Percentiles rank a stretch among this genome's conserved stretches.
These are phyloP conservation scores for Cygnus olor DNA, from an alignment of 2,797 vertebrate species.

Conservation along the genomic window DNA sequence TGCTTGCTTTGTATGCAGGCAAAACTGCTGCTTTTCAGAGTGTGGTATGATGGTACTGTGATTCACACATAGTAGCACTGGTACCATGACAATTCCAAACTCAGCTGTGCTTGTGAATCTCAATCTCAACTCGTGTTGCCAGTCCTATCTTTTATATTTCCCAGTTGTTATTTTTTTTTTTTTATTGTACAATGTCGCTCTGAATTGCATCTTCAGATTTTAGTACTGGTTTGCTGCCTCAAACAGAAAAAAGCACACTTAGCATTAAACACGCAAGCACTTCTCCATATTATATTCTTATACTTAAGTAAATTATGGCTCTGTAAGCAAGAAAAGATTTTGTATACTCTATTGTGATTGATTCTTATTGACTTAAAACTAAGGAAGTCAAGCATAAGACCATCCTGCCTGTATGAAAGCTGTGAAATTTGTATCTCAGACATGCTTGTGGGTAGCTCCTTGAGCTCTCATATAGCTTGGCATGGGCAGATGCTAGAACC, in stretches of 20 bases:
- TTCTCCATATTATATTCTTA: background rate
- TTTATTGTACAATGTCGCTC: background rate
- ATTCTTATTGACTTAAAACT: background rate
- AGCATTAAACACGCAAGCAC: background rate
- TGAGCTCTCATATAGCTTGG: background rate
- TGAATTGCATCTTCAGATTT: background rate
- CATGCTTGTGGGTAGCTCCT: background rate
- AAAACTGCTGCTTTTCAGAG: conserved; percentile 10
- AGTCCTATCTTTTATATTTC: background rate
- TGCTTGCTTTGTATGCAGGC: background rate
- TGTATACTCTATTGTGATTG: background rate
- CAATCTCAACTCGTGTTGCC: background rate
- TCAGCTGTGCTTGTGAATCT: background rate
- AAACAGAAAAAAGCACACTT: background rate
- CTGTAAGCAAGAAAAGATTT: background rate
- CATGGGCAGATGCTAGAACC: background rate
- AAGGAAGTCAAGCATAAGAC: rapidly evolving
- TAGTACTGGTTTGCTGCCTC: background rate
- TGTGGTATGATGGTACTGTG: conserved; percentile 12
- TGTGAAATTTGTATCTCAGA: background rate
- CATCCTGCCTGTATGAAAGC: background rate
- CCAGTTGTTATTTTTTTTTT: background rate
- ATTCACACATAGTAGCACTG: conserved; percentile 11
- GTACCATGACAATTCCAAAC: conserved; percentile 59
- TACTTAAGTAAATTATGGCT: background rate